Percentiles rank a stretch among this genome's conserved stretches.
phyloP scores from a whole-genome alignment of 2,888 invertebrate species.

The Alsophila aescularia region DNA sequence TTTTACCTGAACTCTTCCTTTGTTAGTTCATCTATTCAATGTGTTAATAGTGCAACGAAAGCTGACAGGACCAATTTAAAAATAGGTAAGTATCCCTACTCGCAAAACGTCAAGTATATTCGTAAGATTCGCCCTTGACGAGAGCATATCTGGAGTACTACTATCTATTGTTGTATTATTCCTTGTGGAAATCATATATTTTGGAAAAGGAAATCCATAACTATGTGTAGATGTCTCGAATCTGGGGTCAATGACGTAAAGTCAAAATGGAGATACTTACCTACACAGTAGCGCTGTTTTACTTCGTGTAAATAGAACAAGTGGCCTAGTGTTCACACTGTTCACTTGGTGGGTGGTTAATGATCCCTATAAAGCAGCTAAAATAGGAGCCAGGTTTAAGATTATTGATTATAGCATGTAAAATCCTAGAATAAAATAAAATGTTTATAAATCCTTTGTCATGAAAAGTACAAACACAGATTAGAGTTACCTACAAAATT shows the following conservation, averaged over 20 bases:
- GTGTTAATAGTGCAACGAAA: slow-evolving; percentile 34
- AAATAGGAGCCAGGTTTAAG: too few species aligned
- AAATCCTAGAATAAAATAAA: too few species aligned
- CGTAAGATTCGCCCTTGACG: slow-evolving; percentile 62
- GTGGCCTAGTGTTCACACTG: neutral
- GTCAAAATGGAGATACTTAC: slow-evolving; percentile 44
- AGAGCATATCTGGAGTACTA: slow-evolving; percentile 37
- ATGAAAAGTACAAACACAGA: too few species aligned
- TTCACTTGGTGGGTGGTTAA: too few species aligned
- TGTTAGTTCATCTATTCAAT: slow-evolving; percentile 29
- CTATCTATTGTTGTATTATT: neutral
- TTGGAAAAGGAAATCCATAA: neutral
- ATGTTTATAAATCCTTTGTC: too few species aligned
- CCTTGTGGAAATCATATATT: neutral
- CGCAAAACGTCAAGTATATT: slow-evolving; percentile 45
- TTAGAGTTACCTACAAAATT: too few species aligned
- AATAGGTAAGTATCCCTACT: slow-evolving; percentile 53
- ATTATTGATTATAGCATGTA: too few species aligned
- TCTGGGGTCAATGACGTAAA: slow-evolving; percentile 44
- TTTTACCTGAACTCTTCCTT: slow-evolving; percentile 23
- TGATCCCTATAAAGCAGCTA: too few species aligned
- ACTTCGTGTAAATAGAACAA: slow-evolving; percentile 5
- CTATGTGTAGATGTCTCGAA: neutral
- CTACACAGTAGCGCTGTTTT: slow-evolving; percentile 13
- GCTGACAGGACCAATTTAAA: slow-evolving; percentile 38